These are phyloP conservation scores for Cyphomyrmex costatus DNA, from an alignment of 1,140 invertebrate species.

Conservation along the genomic window DNA sequence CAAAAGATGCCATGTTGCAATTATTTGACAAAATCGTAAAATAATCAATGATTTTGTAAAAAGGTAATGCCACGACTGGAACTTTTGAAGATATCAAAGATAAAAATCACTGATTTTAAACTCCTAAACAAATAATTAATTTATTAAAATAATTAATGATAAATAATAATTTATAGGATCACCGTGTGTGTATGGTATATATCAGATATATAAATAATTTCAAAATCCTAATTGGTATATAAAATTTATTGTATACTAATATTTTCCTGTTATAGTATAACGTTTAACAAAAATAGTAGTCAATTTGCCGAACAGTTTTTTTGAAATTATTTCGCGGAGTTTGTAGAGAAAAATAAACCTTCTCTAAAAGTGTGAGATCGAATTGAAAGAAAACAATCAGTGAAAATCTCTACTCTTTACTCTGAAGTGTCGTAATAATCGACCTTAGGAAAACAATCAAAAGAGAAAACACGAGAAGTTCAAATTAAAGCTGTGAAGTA, in stretches of 20 bases:
- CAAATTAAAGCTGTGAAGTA: slow-evolving; percentile 26
- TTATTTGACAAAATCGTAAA: too few relatives aligned
- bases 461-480: slow-evolving; percentile 22
- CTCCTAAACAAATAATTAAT: too few relatives aligned
- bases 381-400: slow-evolving; percentile 62
- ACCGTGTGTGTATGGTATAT: too few relatives aligned
- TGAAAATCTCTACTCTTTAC: slow-evolving; percentile 42
- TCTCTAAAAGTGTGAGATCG: neutral
- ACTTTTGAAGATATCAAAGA: too few relatives aligned
- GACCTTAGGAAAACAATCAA: slow-evolving; percentile 51
- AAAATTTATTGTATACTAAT: neutral
- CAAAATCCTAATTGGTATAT: neutral
- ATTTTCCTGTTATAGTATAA: neutral
- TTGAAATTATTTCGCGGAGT: slow-evolving; percentile 27
- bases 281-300: neutral
- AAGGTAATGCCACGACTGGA: too few relatives aligned
- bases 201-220: neutral
- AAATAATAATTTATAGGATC: too few relatives aligned
- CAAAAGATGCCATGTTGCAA: too few relatives aligned
- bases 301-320: neutral
- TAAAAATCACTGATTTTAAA: too few relatives aligned
- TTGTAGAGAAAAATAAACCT: slow-evolving; percentile 24
- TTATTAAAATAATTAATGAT: too few relatives aligned
- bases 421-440: slow-evolving; percentile 28
- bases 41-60: too few relatives aligned